Base-by-base conservation (phyloP, 2,113 vertebrate genomes). In the Ictalurus furcatus region DNA sequence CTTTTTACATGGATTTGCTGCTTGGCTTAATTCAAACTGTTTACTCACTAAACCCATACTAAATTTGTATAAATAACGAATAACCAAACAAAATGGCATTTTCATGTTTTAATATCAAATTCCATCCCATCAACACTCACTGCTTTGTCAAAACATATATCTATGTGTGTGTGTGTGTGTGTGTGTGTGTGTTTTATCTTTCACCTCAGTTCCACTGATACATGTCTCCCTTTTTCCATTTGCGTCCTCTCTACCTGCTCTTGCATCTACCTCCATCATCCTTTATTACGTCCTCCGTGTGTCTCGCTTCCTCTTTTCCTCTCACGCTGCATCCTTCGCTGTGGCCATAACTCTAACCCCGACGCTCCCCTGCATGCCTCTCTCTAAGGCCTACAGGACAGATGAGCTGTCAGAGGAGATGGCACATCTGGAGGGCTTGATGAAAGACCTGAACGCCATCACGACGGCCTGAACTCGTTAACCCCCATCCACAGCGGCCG, bases 401-500 rank as follows among this genome's bases (percentile, higher is more conserved):
- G 98, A 99, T 92, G 98, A 99, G 95, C 97, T 99, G 95, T 99
- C 97, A 91, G 99, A 99, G 96, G 98, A 99, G 95, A 99, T 99
- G 98, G 98, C 98, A 93, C 98, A 99, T 93, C 97, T 99, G 93
- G 98, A 99, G 96, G 98, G 98, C 94, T 96, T 99, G 44, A 99
- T 99, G 98, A 99, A 99, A 97, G 98, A 99, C 97, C 98, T 99
- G 91, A 99, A 99, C 6, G 98, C 98, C 95, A 99, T 99, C 96
- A 99, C 98, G 9, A 97, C 97, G 81, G 96, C 96, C 80, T 97
- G 96, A 91, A 6, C 96, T 76, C 87, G 94, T 94, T 89, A 9
- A 74, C 81, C 54, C 19, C 25, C 9, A 14, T 83, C 58, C 21
- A 40, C 71, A 13, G 80, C 48, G 54, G 17, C 30, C 67, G 25